Conservation (phyloP, 2,888 invertebrate species). For the Rutpela maculata region DNA sequence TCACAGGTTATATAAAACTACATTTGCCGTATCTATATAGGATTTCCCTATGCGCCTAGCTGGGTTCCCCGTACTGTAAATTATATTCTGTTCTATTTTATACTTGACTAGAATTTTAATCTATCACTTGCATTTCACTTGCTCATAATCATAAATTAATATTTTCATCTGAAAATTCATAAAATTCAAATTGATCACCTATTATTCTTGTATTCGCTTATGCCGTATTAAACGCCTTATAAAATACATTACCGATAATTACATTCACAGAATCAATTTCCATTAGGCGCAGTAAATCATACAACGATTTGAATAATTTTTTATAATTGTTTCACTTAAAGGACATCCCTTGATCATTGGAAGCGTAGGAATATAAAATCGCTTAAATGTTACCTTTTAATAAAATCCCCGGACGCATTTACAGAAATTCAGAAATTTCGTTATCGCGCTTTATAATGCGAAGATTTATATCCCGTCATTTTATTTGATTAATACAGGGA, state of each 20-base stretch:
- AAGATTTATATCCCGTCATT: conserved; percentile 3
- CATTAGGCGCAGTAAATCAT: neutral
- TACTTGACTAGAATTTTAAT: too few relatives aligned
- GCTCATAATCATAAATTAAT: too few relatives aligned
- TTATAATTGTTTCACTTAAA: neutral
- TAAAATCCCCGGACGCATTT: conserved; percentile 3
- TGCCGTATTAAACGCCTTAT: neutral
- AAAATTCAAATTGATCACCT: neutral
- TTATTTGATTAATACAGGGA: conserved; percentile 7
- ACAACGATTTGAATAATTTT: neutral
- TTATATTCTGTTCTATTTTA: too few relatives aligned
- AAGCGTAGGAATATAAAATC: conserved; percentile 1
- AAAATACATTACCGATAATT: neutral
- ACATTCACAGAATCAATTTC: neutral
- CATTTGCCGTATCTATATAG: too few relatives aligned
- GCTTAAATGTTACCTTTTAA: conserved; percentile 1
- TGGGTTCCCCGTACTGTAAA: too few relatives aligned
- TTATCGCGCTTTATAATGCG: neutral
- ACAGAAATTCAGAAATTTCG: neutral
- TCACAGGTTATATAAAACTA: too few relatives aligned
- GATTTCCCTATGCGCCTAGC: too few relatives aligned
- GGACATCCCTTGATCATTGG: neutral
- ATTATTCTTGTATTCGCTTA: neutral
- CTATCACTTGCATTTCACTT: too few relatives aligned
- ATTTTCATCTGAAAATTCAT: neutral